phyloP scores from a whole-genome alignment of 1,140 invertebrate species.

The Antheraea mylitta region DNA sequence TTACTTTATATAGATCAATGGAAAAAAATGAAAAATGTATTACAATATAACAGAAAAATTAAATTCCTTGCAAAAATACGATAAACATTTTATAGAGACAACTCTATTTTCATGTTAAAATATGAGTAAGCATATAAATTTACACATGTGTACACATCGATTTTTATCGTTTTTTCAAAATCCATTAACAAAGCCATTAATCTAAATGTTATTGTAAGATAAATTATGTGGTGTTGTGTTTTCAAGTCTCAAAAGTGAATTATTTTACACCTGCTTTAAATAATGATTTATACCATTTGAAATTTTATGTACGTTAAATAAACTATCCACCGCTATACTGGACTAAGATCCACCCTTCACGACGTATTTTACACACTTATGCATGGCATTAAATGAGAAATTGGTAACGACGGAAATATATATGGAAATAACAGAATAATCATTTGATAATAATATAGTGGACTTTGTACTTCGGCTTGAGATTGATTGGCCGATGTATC shows the following conservation, averaged over 20 bases:
- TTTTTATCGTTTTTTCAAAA: not conserved
- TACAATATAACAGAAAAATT: too few species aligned
- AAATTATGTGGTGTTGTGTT: slow-evolving; percentile 24
- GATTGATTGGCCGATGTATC: too few species aligned
- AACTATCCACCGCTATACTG: not conserved
- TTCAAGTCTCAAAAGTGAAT: slow-evolving; percentile 30
- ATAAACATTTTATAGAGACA: too few species aligned
- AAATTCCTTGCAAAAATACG: too few species aligned
- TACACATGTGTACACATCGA: not conserved
- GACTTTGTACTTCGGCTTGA: too few species aligned
- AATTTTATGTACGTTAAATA: not conserved
- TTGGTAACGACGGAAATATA: too few species aligned
- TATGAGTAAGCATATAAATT: not conserved
- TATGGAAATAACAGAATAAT: too few species aligned
- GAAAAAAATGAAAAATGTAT: too few species aligned
- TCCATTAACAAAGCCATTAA: slow-evolving; percentile 17
- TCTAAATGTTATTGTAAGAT: slow-evolving; percentile 27
- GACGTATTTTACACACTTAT: not conserved
- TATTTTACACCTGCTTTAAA: slow-evolving; percentile 28
- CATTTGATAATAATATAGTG: too few species aligned
- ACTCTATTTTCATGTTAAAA: too few species aligned
- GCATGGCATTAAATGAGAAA: too few species aligned
- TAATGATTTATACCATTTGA: slow-evolving; percentile 15
- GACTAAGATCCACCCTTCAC: not conserved
- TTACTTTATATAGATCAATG: too few species aligned